phyloP scores from a whole-genome alignment of 2,888 invertebrate genomes.

The Trachelus iudaicus region DNA sequence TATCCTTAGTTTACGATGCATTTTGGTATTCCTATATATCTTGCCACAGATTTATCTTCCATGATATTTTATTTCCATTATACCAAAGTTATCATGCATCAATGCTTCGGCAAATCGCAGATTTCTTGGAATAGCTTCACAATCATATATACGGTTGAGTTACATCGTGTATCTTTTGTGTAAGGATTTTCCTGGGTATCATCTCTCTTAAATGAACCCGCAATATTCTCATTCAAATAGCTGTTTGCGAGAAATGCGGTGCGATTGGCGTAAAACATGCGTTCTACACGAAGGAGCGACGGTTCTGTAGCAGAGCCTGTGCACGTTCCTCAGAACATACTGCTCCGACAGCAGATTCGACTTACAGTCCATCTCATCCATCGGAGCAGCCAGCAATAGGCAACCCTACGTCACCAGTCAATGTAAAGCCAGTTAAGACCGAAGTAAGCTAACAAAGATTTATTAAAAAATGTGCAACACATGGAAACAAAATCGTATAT shows the following conservation, averaged over 20 bases:
- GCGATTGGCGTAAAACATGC: constrained; percentile 88
- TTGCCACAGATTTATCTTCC: neutral
- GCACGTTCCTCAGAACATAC: constrained; percentile 69
- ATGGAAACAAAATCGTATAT: constrained; percentile 8
- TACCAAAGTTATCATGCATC: no score
- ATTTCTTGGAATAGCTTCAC: no score
- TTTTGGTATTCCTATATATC: neutral
- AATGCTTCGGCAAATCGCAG: no score
- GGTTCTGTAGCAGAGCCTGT: constrained; percentile 85
- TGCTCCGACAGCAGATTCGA: constrained; percentile 46
- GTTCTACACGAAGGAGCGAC: constrained; percentile 84
- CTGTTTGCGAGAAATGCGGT: constrained; percentile 87
- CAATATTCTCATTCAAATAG: constrained; percentile 62
- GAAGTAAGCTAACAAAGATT: constrained; percentile 33
- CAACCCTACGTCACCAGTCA: constrained; percentile 45
- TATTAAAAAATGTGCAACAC: neutral
- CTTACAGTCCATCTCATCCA: constrained; percentile 59
- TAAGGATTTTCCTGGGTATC: neutral
- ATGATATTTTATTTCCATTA: neutral
- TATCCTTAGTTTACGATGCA: neutral
- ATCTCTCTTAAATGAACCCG: neutral
- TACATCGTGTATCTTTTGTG: neutral
- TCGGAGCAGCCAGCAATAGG: constrained; percentile 41
- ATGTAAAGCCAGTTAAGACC: constrained; percentile 36
- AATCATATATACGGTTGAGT: neutral